phyloP scores from a whole-genome alignment of 1,140 invertebrate species.

The Trichonephila clavata region DNA sequence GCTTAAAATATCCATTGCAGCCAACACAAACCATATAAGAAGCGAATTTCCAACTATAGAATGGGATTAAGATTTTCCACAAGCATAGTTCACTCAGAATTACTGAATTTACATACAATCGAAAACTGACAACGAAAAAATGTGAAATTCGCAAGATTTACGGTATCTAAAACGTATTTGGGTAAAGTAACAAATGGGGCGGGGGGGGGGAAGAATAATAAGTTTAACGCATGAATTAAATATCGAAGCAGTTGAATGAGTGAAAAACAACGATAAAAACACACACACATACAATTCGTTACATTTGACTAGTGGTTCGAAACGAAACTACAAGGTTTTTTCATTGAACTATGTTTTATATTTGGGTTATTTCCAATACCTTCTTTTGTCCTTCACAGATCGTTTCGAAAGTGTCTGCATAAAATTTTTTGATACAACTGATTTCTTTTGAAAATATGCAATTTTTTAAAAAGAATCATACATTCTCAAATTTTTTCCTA shows the following conservation, averaged over 20 bases:
- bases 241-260: background rate
- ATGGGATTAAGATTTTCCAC: no score
- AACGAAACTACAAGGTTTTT: background rate
- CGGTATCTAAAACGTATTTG: background rate
- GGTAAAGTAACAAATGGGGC: background rate
- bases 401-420: background rate
- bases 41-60: no score
- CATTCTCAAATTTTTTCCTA: no score
- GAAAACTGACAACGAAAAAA: background rate
- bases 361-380: background rate
- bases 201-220: background rate
- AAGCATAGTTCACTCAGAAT: background rate
- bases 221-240: background rate
- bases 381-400: background rate
- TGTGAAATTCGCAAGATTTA: background rate
- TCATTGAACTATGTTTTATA: background rate
- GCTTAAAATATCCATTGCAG: no score
- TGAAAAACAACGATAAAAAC: no score
- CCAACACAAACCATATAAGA: no score
- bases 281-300: background rate
- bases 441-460: no score
- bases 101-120: background rate
- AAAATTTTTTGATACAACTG: no score
- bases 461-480: no score
- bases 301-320: background rate